These are phyloP conservation scores for Pseudoatta argentina DNA, from an alignment of 1,140 invertebrate species.

Conservation along the genomic window DNA sequence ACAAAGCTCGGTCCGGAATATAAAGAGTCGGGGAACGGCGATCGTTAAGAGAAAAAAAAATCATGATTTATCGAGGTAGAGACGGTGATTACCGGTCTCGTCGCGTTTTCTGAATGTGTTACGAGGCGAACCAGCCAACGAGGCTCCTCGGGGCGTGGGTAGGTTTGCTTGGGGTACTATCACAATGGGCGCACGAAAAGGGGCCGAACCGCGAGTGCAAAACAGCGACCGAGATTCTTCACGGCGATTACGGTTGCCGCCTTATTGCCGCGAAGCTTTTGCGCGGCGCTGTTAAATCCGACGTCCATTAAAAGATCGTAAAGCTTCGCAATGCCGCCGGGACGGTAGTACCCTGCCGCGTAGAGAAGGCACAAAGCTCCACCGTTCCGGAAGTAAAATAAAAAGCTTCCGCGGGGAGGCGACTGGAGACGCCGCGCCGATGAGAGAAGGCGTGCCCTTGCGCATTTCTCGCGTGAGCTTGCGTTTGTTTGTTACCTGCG, in stretches of 20 bases:
- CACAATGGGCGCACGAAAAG: conserved; percentile 51
- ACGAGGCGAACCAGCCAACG: conserved; percentile 36
- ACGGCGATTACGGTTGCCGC: conserved; percentile 67
- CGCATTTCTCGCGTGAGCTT: conserved; percentile 15
- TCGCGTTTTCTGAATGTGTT: conserved; percentile 67
- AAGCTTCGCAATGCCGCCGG: conserved; percentile 61
- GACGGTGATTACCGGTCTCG: conserved; percentile 73
- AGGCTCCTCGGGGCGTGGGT: conserved; percentile 38
- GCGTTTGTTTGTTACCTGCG: conserved; percentile 22
- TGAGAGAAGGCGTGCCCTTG: conserved; percentile 29
- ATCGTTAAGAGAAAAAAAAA: conserved; percentile 68
- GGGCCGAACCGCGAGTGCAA: conserved; percentile 35
- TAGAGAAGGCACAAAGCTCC: conserved; percentile 51
- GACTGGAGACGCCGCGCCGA: conserved; percentile 21
- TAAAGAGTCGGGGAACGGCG: conserved; percentile 32
- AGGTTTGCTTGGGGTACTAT: conserved; percentile 59
- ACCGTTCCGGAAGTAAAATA: conserved; percentile 44
- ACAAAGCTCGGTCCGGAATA: conserved; percentile 51
- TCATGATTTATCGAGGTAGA: conserved; percentile 72
- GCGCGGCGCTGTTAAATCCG: conserved; percentile 72
- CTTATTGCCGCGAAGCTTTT: conserved; percentile 67
- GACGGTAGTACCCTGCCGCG: not conserved
- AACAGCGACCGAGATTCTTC: conserved; percentile 64
- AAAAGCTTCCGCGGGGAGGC: conserved; percentile 40
- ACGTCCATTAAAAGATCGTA: conserved; percentile 79